Percentiles rank a stretch among this genome's conserved stretches.
Evolutionary conservation across 2,113 vertebrate genomes (phyloP).

Genomic region (Elephantulus edwardii): DNA sequence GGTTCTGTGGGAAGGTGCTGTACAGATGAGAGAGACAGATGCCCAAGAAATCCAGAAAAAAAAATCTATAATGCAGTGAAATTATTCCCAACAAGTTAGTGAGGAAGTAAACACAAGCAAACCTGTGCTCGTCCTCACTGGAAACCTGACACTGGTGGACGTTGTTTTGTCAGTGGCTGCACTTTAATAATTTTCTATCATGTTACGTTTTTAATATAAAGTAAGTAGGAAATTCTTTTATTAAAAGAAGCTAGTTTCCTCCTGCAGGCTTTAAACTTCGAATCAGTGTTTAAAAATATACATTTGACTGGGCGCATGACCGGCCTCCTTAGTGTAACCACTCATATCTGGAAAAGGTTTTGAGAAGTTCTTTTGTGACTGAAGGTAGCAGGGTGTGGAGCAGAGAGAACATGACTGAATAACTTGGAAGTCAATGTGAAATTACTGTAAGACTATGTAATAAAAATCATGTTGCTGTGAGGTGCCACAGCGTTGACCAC

Average conservation of each 20-base stretch:
- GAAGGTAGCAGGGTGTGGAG: background rate
- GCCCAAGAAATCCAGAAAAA: too few relatives aligned
- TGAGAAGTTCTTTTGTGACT: background rate
- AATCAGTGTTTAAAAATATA: constrained; percentile 18
- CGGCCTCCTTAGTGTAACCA: background rate
- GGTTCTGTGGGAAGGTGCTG: too few relatives aligned
- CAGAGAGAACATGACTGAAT: background rate
- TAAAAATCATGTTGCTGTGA: too few relatives aligned
- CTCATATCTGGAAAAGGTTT: background rate
- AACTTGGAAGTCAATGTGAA: background rate
- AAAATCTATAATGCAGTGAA: too few relatives aligned
- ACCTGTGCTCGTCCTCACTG: too few relatives aligned
- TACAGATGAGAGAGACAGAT: too few relatives aligned
- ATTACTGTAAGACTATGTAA: background rate
- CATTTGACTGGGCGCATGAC: background rate
- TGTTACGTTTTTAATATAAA: constrained; percentile 30
- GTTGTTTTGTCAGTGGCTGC: background rate
- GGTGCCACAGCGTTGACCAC: too few relatives aligned
- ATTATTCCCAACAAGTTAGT: too few relatives aligned
- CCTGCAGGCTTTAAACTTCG: background rate
- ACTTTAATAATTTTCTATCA: background rate
- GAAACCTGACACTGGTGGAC: background rate
- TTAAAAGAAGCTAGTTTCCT: background rate
- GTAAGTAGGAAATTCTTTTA: background rate
- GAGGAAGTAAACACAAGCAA: too few relatives aligned